Evolutionary conservation across 2,113 vertebrate species (phyloP).

Genomic region (Gymnobelideus leadbeateri): DNA sequence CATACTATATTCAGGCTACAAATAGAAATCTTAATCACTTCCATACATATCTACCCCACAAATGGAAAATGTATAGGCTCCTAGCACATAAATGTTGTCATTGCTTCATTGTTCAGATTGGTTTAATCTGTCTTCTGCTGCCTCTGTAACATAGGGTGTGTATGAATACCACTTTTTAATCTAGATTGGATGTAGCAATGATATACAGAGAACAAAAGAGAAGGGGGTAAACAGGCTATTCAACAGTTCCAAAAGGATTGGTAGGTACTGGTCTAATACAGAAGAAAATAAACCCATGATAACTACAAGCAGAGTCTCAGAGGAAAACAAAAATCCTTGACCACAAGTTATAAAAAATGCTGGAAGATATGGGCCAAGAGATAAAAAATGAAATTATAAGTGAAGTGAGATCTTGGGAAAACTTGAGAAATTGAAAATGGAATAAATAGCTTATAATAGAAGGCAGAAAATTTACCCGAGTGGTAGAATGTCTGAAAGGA

Average conservation of each 20-base stretch:
- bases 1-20: background rate
- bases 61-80: background rate
- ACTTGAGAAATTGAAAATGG: background rate
- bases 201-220: background rate
- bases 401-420: background rate
- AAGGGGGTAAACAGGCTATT: background rate
- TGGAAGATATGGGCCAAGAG: background rate
- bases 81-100: background rate
- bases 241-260: background rate
- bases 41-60: background rate
- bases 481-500: background rate
- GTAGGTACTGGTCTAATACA: background rate
- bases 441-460: background rate
- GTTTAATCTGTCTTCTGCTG: background rate
- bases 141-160: background rate
- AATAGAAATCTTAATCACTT: background rate
- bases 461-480: background rate
- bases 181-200: background rate
- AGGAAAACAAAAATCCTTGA: background rate
- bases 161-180: background rate
- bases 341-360: background rate
- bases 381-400: background rate
- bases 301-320: background rate
- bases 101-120: background rate
- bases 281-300: background rate